Percentiles rank a stretch among this genome's conserved stretches.
These are phyloP conservation scores for Coptodon bakossiorum DNA, from an alignment of 2,113 vertebrate species.

Conservation along the genomic window DNA sequence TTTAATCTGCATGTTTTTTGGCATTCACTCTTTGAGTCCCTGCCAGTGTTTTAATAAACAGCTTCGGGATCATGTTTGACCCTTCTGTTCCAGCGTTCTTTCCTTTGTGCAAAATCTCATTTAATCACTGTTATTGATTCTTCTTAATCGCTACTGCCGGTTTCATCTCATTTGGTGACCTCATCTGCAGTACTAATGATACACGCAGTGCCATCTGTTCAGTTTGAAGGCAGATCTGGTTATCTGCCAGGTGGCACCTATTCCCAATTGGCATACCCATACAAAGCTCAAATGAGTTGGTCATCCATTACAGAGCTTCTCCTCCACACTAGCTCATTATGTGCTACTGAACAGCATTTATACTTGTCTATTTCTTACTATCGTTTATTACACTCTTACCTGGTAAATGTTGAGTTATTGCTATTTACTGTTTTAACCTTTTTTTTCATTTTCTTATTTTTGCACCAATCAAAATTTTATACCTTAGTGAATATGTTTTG, in stretches of 20 bases:
- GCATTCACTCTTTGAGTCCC: neutral
- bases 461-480: neutral
- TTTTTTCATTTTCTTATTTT: neutral
- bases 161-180: conserved; percentile 36
- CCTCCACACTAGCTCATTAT: neutral
- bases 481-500: neutral
- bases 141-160: conserved; percentile 30
- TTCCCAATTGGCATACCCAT: conserved; percentile 8
- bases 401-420: neutral
- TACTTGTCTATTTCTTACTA: neutral
- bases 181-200: conserved; percentile 16
- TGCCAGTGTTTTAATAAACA: neutral
- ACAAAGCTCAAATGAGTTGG: neutral
- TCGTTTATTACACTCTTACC: neutral
- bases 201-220: conserved; percentile 38
- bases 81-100: conserved; percentile 16
- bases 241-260: conserved; percentile 26
- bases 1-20: neutral
- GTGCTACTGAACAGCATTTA: neutral
- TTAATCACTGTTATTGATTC: conserved; percentile 58
- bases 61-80: conserved; percentile 13
- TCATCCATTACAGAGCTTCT: neutral
- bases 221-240: neutral
- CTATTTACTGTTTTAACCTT: neutral
- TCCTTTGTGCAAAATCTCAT: conserved; percentile 42